Evolutionary conservation across 2,113 vertebrate species (phyloP).

Genomic region (Scomber colias): DNA sequence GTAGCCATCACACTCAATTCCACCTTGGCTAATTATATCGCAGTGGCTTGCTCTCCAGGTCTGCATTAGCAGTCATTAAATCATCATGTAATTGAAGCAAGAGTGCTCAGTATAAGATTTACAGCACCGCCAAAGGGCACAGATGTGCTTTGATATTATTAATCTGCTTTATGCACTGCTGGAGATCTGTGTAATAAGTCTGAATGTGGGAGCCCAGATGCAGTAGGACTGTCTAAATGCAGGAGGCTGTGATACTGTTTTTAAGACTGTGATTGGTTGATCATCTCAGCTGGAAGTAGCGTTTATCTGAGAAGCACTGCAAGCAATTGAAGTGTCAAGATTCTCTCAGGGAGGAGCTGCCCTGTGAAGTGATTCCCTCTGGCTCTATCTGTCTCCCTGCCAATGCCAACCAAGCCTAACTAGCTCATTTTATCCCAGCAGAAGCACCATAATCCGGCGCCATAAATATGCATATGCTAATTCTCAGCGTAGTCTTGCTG

Average conservation of each 20-base stretch:
- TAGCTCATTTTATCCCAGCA: conserved; percentile 28
- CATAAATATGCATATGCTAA: conserved; percentile 34
- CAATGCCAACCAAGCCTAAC: conserved; percentile 13
- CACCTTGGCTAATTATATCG: conserved; percentile 57
- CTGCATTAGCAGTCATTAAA: conserved; percentile 69
- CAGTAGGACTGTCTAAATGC: background rate
- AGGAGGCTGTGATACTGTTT: conserved; percentile 15
- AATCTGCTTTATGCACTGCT: conserved; percentile 62
- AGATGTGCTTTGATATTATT: conserved; percentile 75
- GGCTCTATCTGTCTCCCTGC: conserved; percentile 6
- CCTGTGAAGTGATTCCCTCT: conserved; percentile 20
- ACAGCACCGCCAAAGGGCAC: conserved; percentile 61
- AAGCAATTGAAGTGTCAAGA: conserved; percentile 25
- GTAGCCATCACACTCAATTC: conserved; percentile 35
- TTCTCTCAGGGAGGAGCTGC: conserved; percentile 3
- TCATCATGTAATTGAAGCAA: conserved; percentile 61
- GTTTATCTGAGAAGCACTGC: background rate
- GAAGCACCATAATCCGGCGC: conserved; percentile 18
- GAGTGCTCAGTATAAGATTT: conserved; percentile 62
- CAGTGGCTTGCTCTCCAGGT: conserved; percentile 54
- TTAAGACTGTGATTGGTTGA: conserved; percentile 43
- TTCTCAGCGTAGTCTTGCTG: background rate
- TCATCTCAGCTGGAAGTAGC: background rate
- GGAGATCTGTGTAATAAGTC: conserved; percentile 63
- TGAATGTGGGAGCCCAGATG: conserved; percentile 41